phyloP scores from a whole-genome alignment of 1,140 invertebrate species.

The Diabrotica undecimpunctata region DNA sequence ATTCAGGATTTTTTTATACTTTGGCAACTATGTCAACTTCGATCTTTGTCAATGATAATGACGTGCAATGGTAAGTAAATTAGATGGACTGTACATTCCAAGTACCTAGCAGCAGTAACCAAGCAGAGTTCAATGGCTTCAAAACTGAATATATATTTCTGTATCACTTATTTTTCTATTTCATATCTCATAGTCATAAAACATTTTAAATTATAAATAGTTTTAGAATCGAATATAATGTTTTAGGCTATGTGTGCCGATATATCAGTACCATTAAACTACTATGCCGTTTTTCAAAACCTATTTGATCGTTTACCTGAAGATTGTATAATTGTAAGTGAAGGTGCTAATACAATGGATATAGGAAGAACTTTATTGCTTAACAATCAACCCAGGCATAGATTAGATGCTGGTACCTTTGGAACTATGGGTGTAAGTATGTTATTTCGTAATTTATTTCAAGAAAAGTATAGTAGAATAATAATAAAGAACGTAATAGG shows the following conservation, averaged over 20 bases:
- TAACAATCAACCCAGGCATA: conserved; percentile 78
- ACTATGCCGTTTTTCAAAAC: conserved; percentile 86
- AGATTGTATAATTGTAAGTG: conserved; percentile 91
- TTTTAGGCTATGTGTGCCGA: conserved; percentile 56
- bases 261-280: conserved; percentile 78
- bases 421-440: conserved; percentile 86
- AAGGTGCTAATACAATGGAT: conserved; percentile 98
- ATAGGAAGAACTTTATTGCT: conserved; percentile 86
- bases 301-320: conserved; percentile 69
- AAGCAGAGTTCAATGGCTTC: no score
- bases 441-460: conserved; percentile 5
- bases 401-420: conserved; percentile 89
- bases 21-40: no score
- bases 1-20: no score
- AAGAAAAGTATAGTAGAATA: background rate
- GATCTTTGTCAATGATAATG: no score
- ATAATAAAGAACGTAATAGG: no score
- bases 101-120: no score
- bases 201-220: no score
- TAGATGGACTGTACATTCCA: no score
- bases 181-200: no score
- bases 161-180: no score
- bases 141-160: no score
- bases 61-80: no score
- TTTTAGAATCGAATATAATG: background rate